A percentile compares a stretch with the other conserved stretches of the same genome.
These are phyloP conservation scores for Anadara kagoshimensis DNA, from an alignment of 1,140 invertebrate species.

Conservation along the genomic window DNA sequence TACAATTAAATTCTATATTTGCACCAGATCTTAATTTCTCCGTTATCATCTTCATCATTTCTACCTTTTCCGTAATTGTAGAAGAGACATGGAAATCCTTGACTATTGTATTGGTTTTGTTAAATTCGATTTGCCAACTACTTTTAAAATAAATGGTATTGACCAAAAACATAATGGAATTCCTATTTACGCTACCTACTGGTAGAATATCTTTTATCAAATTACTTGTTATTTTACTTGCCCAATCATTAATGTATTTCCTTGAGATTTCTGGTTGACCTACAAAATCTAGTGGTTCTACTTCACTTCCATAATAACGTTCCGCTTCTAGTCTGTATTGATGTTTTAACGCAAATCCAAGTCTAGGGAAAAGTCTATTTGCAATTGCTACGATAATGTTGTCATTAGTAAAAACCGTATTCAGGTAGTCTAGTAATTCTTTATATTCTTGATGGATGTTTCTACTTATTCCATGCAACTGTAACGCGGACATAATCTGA, in stretches of 20 bases:
- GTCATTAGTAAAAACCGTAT: constrained; percentile 79
- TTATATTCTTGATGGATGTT: constrained; percentile 26
- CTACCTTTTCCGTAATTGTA: constrained; percentile 22
- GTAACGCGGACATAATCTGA: constrained; percentile 74
- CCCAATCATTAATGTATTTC: constrained; percentile 81
- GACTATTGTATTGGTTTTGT: constrained; percentile 75
- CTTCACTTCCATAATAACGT: constrained; percentile 24
- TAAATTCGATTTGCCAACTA: constrained; percentile 83
- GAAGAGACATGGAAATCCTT: constrained; percentile 20
- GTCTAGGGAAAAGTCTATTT: constrained; percentile 77
- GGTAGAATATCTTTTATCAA: constrained; percentile 80
- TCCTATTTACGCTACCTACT: constrained; percentile 68
- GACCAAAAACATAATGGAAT: constrained; percentile 81
- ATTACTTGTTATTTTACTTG: constrained; percentile 78
- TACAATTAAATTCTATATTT: constrained; percentile 81
- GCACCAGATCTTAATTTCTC: constrained; percentile 20
- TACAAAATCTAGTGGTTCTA: constrained; percentile 30
- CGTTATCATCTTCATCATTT: constrained; percentile 40
- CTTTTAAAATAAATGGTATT: constrained; percentile 87
- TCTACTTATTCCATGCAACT: constrained; percentile 1
- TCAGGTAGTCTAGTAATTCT: constrained; percentile 7
- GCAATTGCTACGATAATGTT: constrained; percentile 78
- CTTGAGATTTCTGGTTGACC: constrained; percentile 46
- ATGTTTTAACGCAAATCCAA: constrained; percentile 8
- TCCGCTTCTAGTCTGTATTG: constrained; percentile 11